phyloP scores from a whole-genome alignment of 2,797 vertebrate species.

The Thalassophryne amazonica region DNA sequence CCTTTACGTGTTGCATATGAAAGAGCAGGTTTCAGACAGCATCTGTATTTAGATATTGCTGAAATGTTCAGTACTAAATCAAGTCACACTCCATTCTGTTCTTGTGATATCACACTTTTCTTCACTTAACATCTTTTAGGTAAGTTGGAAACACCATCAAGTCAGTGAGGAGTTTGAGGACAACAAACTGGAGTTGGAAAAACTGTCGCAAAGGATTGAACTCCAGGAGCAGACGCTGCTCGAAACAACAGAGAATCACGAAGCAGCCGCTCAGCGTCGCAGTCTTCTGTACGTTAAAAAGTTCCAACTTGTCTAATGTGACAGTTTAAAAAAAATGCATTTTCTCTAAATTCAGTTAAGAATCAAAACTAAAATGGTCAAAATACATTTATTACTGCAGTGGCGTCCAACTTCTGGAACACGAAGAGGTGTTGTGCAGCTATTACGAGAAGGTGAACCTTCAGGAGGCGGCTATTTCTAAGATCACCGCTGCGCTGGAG shows the following conservation, averaged over 20 bases:
- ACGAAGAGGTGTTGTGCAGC: conserved; percentile 85
- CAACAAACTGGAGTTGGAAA: conserved; percentile 70
- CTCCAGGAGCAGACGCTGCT: conserved; percentile 75
- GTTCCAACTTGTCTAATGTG: not conserved
- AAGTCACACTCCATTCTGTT: not conserved
- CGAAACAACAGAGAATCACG: conserved; percentile 73
- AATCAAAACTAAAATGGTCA: not conserved
- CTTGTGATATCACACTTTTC: not conserved
- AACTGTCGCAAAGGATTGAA: conserved; percentile 71
- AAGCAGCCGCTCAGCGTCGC: conserved; percentile 65
- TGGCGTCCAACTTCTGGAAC: conserved; percentile 83
- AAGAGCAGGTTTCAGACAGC: too few relatives aligned
- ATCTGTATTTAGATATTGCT: not conserved
- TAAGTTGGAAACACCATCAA: conserved; percentile 62
- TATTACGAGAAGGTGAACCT: conserved; percentile 83
- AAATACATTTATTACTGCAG: conserved; percentile 58
- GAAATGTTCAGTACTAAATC: too few relatives aligned
- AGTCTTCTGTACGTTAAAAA: conserved; percentile 78
- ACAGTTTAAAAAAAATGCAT: too few relatives aligned
- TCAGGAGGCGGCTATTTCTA: conserved; percentile 77
- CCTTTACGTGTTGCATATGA: too few relatives aligned
- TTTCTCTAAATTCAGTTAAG: not conserved
- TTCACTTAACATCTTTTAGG: conserved; percentile 21
- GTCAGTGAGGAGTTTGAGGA: conserved; percentile 79
- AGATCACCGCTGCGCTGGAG: conserved; percentile 76